These are phyloP conservation scores for Liolophura sinensis DNA, from an alignment of 1,140 invertebrate genomes.

Conservation along the genomic window DNA sequence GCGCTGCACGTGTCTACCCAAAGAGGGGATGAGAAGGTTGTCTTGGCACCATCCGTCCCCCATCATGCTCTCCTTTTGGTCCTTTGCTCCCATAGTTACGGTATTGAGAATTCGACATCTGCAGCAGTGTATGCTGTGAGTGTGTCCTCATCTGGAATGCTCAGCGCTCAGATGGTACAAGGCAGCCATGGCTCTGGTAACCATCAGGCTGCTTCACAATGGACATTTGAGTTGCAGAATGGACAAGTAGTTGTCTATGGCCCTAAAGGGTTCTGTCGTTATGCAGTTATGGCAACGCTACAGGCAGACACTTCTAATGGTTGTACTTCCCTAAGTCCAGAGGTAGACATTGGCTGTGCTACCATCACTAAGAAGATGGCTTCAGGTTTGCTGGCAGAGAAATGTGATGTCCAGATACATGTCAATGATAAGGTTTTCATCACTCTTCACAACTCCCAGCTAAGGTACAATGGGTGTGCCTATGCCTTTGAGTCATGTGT, in stretches of 20 bases:
- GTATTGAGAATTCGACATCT: constrained; percentile 28
- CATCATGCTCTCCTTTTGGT: constrained; percentile 22
- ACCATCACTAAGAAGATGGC: constrained; percentile 14
- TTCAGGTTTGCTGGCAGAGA: constrained; percentile 23
- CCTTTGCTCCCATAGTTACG: constrained; percentile 36
- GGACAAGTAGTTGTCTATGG: constrained; percentile 20
- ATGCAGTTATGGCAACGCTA: constrained; percentile 29
- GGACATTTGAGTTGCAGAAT: constrained; percentile 24
- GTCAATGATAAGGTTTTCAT: constrained; percentile 22
- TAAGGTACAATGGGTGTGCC: constrained; percentile 13
- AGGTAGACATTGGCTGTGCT: constrained; percentile 18
- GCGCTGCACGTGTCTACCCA: constrained; percentile 8
- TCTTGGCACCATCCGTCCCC: constrained; percentile 12
- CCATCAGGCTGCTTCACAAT: constrained; percentile 18
- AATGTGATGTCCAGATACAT: constrained; percentile 18
- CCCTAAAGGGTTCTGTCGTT: constrained; percentile 31
- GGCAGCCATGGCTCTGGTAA: constrained; percentile 18
- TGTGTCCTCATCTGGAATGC: constrained; percentile 3
- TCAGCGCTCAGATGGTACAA: constrained; percentile 8
- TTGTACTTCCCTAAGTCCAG: constrained; percentile 7
- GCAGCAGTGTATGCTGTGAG: constrained; percentile 26
- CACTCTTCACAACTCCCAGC: constrained; percentile 6
- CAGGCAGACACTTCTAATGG: constrained; percentile 6
- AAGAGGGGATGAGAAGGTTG: constrained; percentile 13
- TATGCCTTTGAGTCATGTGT: constrained; percentile 26